phyloP scores from a whole-genome alignment of 2,888 invertebrate genomes.

The Xestia rhomboidea region DNA sequence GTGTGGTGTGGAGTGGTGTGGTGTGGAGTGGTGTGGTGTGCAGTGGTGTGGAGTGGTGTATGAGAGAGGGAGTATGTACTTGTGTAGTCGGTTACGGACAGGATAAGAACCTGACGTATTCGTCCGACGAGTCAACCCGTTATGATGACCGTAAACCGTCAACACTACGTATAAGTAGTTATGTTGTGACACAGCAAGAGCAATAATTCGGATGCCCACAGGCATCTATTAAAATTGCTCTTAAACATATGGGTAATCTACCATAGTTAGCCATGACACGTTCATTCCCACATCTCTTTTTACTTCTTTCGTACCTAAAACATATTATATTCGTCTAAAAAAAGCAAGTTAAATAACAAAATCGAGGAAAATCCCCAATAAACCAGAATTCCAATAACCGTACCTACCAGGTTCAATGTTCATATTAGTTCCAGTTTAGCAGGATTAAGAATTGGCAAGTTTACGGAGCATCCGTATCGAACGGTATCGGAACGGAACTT shows the following conservation, averaged over 20 bases:
- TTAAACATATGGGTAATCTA: no score
- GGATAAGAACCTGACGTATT: no score
- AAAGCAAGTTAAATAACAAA: not conserved
- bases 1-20: no score
- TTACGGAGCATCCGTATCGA: conserved; percentile 35
- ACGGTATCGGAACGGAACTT: conserved; percentile 53
- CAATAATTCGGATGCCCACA: no score
- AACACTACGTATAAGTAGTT: not conserved
- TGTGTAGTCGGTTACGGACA: no score
- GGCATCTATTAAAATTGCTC: not conserved
- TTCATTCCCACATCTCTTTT: no score
- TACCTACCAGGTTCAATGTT: not conserved
- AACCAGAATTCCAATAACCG: conserved; percentile 27
- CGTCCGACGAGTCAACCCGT: not conserved
- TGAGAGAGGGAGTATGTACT: no score
- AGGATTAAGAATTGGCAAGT: conserved; percentile 44
- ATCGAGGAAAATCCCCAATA: not conserved
- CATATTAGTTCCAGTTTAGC: conserved; percentile 28
- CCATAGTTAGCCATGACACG: no score
- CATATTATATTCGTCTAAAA: no score
- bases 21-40: no score
- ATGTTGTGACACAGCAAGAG: not conserved
- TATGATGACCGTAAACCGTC: not conserved
- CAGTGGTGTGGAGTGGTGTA: no score
- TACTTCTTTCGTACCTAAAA: no score